Base-by-base conservation (phyloP, 2,113 vertebrate genomes). In the Morone saxatilis region DNA sequence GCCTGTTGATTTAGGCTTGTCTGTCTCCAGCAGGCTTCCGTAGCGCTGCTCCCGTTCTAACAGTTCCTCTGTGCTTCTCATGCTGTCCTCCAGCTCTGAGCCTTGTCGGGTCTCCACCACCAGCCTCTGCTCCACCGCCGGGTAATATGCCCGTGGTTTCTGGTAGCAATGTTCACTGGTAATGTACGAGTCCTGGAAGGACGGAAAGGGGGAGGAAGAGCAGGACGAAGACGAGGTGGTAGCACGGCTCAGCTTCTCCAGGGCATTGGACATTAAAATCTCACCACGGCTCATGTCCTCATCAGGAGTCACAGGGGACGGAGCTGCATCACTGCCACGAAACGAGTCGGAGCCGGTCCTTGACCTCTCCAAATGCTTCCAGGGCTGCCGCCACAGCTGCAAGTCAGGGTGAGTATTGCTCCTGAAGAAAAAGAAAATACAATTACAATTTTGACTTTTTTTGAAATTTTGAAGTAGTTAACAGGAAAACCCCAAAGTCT, bases 91-190 rank as follows among this genome's bases (percentile, higher is more conserved):
- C 45, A 98, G 92, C 72, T 97, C 95, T 0, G 97, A 94, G 25
- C 91, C 96, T 69, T 96, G 95, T 62, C 97, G 90, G 0, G 97
- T 99, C 92, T 99, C 97, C 88, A 98, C 97, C 56, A 98, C 97
- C 89, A 98, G 89, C 80, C 97, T 96, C 94, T 97, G 97, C 94
- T 98, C 98, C 87, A 98, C 95, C 0, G 97, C 98, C 5, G 97
- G 97, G 85, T 99, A 98, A 78, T 98, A 98, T 1, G 97, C 96
- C 7, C 97, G 95, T 4, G 98, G 98, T 74, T 99, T 99, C 95
- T 99, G 98, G 94, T 99, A 99, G 94, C 98, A 99, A 92, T 99
- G 98, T 84, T 99, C 98, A 41, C 97, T 99, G 4, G 94, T 97
- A 76, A 99, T 99, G 80, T 99, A 99, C 0, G 97, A 98, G 83